phyloP scores from a whole-genome alignment of 2,113 vertebrate genomes.

The Bufo bufo region DNA sequence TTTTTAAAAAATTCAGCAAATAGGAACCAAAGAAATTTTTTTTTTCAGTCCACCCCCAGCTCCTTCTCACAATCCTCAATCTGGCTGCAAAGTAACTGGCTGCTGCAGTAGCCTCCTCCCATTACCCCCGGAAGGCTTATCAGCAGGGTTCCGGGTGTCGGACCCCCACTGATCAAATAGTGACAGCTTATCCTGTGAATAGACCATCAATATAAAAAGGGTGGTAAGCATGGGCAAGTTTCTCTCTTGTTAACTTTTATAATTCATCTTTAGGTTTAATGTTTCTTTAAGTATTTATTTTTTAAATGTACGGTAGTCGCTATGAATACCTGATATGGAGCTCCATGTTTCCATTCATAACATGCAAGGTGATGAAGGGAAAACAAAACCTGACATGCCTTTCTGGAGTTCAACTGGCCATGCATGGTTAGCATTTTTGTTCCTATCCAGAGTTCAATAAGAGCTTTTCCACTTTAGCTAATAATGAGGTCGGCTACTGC shows the following conservation, averaged over 20 bases:
- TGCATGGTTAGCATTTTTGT: constrained; percentile 11
- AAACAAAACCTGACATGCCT: constrained; percentile 19
- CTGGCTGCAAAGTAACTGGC: too few relatives aligned
- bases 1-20: too few relatives aligned
- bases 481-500: not conserved
- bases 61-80: too few relatives aligned
- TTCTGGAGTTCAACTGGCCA: not conserved
- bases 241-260: not conserved
- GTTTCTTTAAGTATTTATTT: not conserved
- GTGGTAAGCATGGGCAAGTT: not conserved
- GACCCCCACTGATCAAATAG: too few relatives aligned
- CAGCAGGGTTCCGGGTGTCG: too few relatives aligned
- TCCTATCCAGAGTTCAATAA: not conserved
- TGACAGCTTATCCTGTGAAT: too few relatives aligned
- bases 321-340: not conserved
- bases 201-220: not conserved
- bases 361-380: constrained; percentile 3
- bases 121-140: not conserved
- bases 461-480: not conserved
- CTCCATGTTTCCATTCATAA: not conserved
- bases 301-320: not conserved
- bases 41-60: too few relatives aligned
- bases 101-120: too few relatives aligned
- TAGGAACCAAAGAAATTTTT: too few relatives aligned
- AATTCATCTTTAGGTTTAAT: not conserved